These are phyloP conservation scores for Platyscapa corneri DNA, from an alignment of 1,140 invertebrate species.

Conservation along the genomic window DNA sequence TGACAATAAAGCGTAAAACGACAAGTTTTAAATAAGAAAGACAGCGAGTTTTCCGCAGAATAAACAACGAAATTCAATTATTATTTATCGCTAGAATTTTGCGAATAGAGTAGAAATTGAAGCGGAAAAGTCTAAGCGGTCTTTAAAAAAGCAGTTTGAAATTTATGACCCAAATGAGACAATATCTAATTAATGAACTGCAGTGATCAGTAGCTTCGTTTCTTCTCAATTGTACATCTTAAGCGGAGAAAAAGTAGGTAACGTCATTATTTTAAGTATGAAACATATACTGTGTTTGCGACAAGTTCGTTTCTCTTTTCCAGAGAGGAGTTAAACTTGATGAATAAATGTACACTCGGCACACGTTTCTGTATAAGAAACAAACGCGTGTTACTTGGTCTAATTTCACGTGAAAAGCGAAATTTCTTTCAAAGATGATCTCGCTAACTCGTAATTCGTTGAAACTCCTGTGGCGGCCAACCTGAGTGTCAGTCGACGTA, in stretches of 20 bases:
- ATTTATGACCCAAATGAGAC: background rate
- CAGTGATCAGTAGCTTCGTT: background rate
- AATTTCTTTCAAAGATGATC: background rate
- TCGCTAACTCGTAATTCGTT: conserved; percentile 19
- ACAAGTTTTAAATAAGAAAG: background rate
- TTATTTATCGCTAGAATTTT: background rate
- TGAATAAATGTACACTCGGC: background rate
- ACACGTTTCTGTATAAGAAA: background rate
- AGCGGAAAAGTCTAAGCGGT: too few relatives aligned
- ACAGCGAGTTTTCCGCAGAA: background rate
- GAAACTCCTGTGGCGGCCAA: background rate
- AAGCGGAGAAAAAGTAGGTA: background rate
- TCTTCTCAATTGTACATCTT: background rate
- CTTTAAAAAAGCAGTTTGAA: too few relatives aligned
- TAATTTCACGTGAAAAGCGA: conserved; percentile 1
- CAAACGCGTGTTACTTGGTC: background rate
- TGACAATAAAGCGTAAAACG: conserved; percentile 10
- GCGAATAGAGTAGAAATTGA: background rate
- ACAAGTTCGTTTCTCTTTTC: conserved; percentile 27
- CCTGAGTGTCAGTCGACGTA: background rate
- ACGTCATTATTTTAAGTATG: conserved; percentile 5
- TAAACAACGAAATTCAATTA: background rate
- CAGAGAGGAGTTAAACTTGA: background rate
- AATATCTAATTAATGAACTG: background rate
- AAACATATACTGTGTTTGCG: background rate